phyloP scores from a whole-genome alignment of 2,888 invertebrate genomes.

The Shargacucullia verbasci region DNA sequence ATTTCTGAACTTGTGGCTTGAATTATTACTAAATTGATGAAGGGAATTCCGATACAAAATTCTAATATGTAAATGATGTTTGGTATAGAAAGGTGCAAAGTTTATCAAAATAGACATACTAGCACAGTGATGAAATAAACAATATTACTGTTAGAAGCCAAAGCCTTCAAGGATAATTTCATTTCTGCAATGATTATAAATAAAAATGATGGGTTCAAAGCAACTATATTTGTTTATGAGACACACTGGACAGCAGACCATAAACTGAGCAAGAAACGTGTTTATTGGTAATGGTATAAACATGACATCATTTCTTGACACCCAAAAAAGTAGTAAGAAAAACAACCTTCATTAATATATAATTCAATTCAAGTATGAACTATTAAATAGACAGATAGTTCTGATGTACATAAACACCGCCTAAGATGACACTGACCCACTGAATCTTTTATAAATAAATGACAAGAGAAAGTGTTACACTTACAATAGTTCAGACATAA shows the following conservation, averaged over 20 bases:
- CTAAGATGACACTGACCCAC: too few species aligned
- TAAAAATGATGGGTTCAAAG: not conserved
- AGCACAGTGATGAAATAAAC: too few species aligned
- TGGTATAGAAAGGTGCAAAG: too few species aligned
- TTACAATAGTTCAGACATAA: not conserved
- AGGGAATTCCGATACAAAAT: too few species aligned
- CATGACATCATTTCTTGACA: conserved; percentile 43
- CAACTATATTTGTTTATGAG: conserved; percentile 26
- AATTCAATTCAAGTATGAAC: not conserved
- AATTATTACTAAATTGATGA: too few species aligned
- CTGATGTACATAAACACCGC: not conserved
- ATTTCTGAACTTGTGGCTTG: too few species aligned
- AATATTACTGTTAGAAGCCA: too few species aligned
- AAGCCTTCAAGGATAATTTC: too few species aligned
- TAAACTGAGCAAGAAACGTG: conserved; percentile 13
- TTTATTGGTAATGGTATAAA: not conserved
- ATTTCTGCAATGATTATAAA: too few species aligned
- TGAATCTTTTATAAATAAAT: not conserved
- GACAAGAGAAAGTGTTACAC: not conserved
- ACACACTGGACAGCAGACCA: conserved; percentile 36
- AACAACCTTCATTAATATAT: conserved; percentile 19
- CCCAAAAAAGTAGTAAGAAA: conserved; percentile 18
- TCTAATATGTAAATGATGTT: too few species aligned
- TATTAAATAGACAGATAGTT: conserved; percentile 21
- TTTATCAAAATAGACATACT: too few species aligned